A percentile compares a stretch with the other conserved stretches of the same genome.
Conservation (phyloP, 1,140 invertebrate genomes). For the Paraescarpia echinospica region DNA sequence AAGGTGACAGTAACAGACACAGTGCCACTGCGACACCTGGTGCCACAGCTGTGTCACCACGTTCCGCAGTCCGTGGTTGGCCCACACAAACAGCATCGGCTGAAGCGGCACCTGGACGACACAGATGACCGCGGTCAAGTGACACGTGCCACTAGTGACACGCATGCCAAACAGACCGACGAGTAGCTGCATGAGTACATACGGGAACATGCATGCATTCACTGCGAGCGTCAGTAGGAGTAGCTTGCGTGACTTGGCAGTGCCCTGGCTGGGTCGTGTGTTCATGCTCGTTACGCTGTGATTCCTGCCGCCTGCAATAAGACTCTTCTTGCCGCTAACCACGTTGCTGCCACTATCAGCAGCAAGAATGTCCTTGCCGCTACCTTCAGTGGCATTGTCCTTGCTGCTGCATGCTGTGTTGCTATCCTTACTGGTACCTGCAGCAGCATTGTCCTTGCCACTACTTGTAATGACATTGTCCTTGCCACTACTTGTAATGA, state of each 20-base stretch:
- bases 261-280: not conserved
- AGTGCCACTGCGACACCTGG: not conserved
- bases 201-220: not conserved
- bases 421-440: not conserved
- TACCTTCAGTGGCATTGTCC: not conserved
- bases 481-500: not conserved
- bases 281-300: not conserved
- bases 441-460: not conserved
- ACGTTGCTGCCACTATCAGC: not conserved
- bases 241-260: not conserved
- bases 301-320: not conserved
- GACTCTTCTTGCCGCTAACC: not conserved
- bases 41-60: slow-evolving; percentile 7
- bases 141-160: not conserved
- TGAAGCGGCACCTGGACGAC: not conserved
- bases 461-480: not conserved
- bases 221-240: not conserved
- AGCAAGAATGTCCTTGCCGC: not conserved
- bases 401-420: not conserved
- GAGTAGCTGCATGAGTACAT: not conserved
- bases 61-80: not conserved
- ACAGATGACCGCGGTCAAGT: not conserved
- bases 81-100: slow-evolving; percentile 18
- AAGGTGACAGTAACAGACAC: slow-evolving; percentile 22
- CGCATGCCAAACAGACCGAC: not conserved